Conservation (phyloP, 2,113 vertebrate species). For the Gallinago paraguaiae region DNA sequence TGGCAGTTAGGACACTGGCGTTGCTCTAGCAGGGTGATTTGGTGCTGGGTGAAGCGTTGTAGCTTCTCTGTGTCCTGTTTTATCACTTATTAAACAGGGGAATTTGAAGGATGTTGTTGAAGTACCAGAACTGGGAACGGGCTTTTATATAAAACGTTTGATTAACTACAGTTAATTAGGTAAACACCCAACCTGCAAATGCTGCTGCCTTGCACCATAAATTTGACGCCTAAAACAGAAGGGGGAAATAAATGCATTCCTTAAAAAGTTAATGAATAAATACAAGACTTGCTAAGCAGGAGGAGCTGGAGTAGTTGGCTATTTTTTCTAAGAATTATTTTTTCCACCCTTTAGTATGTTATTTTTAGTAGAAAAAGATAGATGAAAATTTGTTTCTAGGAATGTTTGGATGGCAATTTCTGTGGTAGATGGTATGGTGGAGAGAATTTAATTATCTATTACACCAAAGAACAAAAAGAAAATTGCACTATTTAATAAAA, state of each 20-base stretch:
- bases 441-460: not conserved
- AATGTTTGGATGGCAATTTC: accelerated
- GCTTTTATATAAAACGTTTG: not conserved
- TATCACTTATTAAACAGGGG: not conserved
- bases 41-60: not conserved
- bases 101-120: not conserved
- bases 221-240: not conserved
- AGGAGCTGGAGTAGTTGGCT: not conserved
- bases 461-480: not conserved
- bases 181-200: not conserved
- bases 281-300: not conserved
- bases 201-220: not conserved
- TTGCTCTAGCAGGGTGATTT: not conserved
- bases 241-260: not conserved
- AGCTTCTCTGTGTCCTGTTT: not conserved
- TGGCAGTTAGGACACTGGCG: accelerated
- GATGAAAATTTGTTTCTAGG: not conserved
- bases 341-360: accelerated
- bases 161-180: not conserved
- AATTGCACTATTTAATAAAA: not conserved
- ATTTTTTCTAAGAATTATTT: not conserved
- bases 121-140: not conserved
- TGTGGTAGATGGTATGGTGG: not conserved
- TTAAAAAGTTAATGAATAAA: not conserved
- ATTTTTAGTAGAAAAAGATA: not conserved